Evolutionary conservation across 1,140 invertebrate species (phyloP).

Genomic region (Protaetia brevitarsis): DNA sequence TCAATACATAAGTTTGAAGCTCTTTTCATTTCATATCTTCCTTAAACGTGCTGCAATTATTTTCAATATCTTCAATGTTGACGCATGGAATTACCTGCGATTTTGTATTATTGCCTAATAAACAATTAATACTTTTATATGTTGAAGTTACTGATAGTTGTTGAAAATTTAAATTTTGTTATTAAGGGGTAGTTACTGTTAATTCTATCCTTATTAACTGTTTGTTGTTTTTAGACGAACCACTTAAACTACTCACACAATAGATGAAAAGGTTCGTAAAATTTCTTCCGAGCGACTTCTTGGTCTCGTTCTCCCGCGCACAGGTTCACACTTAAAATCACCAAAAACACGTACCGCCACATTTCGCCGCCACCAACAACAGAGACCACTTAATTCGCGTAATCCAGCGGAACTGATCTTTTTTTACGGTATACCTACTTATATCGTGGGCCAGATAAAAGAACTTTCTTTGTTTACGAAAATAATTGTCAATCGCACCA

Average conservation of each 20-base stretch:
- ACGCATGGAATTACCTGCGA: no score
- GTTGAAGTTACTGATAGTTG: no score
- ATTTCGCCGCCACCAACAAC: neutral
- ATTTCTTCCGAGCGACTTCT: neutral
- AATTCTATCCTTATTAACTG: no score
- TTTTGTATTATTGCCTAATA: no score
- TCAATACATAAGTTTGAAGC: no score
- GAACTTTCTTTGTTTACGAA: constrained; percentile 8
- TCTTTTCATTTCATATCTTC: no score
- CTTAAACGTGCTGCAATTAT: no score
- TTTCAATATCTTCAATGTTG: no score
- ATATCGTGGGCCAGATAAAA: neutral
- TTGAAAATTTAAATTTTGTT: no score
- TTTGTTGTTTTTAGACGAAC: no score
- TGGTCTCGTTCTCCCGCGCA: neutral
- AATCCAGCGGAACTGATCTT: neutral
- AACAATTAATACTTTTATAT: no score
- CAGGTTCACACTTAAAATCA: neutral
- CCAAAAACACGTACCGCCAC: neutral
- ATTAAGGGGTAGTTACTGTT: no score
- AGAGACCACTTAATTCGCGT: neutral
- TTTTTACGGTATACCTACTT: neutral
- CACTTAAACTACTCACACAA: constrained; percentile 1
- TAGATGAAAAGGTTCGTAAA: constrained; percentile 7
- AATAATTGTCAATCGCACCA: neutral